Conservation (phyloP, 2,888 invertebrate species). For the Xylota sylvarum region DNA sequence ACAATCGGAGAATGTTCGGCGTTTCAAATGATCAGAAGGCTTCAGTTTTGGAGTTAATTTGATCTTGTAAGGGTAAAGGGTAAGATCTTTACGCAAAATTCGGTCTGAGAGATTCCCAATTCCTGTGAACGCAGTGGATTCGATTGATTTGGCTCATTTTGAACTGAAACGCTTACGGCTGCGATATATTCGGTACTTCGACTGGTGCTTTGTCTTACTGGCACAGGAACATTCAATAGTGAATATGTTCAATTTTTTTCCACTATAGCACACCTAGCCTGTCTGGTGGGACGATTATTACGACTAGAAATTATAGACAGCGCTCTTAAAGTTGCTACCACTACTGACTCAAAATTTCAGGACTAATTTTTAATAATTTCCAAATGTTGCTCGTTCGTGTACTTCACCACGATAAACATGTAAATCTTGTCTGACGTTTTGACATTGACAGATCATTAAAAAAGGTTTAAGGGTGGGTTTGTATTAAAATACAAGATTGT, state of each 20-base stretch:
- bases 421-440: too few species aligned
- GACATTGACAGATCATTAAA: too few species aligned
- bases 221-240: constrained; percentile 26
- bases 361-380: neutral
- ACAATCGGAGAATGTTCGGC: constrained; percentile 10
- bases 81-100: neutral
- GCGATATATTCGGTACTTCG: constrained; percentile 63
- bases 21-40: constrained; percentile 9
- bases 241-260: neutral
- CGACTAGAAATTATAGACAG: neutral
- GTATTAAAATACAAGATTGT: too few species aligned
- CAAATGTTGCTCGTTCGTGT: too few species aligned
- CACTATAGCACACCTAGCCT: too few species aligned
- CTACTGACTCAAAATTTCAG: too few species aligned
- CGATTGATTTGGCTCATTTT: constrained; percentile 53
- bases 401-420: too few species aligned
- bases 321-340: constrained; percentile 25
- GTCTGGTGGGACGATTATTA: constrained; percentile 2
- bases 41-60: constrained; percentile 1
- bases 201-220: constrained; percentile 59
- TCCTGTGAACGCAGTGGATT: constrained; percentile 53
- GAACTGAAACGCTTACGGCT: constrained; percentile 26
- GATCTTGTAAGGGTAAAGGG: neutral
- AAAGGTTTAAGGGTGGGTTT: too few species aligned
- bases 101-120: too few species aligned